Evolutionary conservation across 2,113 vertebrate species (phyloP), one percentile per base, ranked within the genome.

Genomic region (Stegostoma tigrinum): DNA sequence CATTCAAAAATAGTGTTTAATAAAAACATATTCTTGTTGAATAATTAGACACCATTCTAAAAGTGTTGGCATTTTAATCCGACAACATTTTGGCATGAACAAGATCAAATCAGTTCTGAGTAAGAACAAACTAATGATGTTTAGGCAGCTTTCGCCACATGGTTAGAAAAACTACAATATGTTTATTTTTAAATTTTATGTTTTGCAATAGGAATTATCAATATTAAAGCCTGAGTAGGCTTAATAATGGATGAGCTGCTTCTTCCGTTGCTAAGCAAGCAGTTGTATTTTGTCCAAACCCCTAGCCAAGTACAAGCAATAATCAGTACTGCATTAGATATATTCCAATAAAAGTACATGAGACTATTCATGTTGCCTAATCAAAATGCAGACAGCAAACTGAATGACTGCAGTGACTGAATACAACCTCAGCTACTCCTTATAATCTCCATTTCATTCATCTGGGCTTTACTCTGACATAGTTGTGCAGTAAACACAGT

Each of bases 391-490:
- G 97, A 96, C 97, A 96, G 98, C 98, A 97, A 97, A 97, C 97
- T 96, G 96, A 97, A 97, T 97, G 97, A 98, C 97, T 98, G 97
- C 97, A 97, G 97, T 98, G 98, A 98, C 98, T 99, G 98, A 98
- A 99, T 98, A 98, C 98, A 98, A 98, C 98, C 98, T 98, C 97
- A 98, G 97, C 97, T 97, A 97, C 97, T 98, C 98, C 97, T 98
- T 98, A 98, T 98, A 98, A 98, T 98, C 98, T 98, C 98, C 97
- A 97, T 97, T 97, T 97, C 97, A 98, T 98, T 98, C 98, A 98
- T 98, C 98, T 97, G 97, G 97, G 96, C 97, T 96, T 97, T 97
- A 98, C 97, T 97, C 97, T 96, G 97, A 97, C 98, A 98, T 98
- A 98, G 98, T 98, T 98, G 98, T 97, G 98, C 97, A 97, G 98